These are phyloP conservation scores for Trialeurodes vaporariorum DNA, from an alignment of 1,140 invertebrate genomes.

Conservation along the genomic window DNA sequence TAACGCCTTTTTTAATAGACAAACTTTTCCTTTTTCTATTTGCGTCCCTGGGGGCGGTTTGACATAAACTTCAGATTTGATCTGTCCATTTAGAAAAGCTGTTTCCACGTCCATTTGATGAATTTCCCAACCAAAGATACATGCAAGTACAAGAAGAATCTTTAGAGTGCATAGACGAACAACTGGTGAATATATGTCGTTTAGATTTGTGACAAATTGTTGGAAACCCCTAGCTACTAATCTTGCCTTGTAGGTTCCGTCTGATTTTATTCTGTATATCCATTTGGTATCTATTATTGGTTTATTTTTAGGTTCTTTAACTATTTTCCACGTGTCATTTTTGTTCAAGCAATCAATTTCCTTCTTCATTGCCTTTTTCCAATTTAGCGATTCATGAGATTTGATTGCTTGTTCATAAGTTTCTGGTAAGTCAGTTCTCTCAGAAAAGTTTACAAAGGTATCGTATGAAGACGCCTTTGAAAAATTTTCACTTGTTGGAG, in stretches of 20 bases:
- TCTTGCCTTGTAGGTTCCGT: constrained; percentile 22
- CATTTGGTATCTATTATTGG: constrained; percentile 18
- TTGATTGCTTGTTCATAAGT: neutral
- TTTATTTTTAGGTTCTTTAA: constrained; percentile 18
- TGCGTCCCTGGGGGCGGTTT: constrained; percentile 5
- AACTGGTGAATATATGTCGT: constrained; percentile 24
- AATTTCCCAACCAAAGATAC: constrained; percentile 6
- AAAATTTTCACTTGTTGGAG: too few species aligned
- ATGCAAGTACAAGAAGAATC: constrained; percentile 19
- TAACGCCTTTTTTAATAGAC: constrained; percentile 4
- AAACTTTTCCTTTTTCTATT: neutral
- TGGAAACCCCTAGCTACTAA: constrained; percentile 22
- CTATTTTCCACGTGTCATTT: constrained; percentile 23
- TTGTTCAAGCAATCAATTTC: constrained; percentile 15
- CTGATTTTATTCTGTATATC: constrained; percentile 21
- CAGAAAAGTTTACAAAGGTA: too few species aligned
- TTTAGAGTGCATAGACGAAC: constrained; percentile 20
- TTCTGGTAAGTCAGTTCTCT: too few species aligned
- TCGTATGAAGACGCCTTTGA: too few species aligned
- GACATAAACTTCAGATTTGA: constrained; percentile 10
- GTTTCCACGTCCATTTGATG: constrained; percentile 7
- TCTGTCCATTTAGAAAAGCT: constrained; percentile 6
- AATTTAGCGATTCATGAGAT: neutral
- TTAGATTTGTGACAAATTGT: constrained; percentile 16
- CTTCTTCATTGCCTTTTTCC: constrained; percentile 15